Evolutionary conservation across 2,888 invertebrate species (phyloP), one percentile per base, ranked within the genome.

Genomic region (Gari tellinella): DNA sequence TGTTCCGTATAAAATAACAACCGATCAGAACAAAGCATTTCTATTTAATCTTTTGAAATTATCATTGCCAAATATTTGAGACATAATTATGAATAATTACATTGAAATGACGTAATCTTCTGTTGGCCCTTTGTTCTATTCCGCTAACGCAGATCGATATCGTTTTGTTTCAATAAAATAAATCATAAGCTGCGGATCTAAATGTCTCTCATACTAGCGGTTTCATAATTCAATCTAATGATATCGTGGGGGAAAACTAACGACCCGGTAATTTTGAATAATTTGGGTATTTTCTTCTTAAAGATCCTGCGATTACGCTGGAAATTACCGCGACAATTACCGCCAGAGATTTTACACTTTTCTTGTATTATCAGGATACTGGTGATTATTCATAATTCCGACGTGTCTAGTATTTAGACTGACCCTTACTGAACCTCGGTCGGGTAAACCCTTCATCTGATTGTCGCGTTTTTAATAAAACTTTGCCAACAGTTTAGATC

Each of bases 161-260:
- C 62, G 25, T 23, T 49, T 68, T 60, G 68, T 61, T 64, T 73
- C 68, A 64, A 49, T 56, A 48, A 60, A 64, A 73, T 73, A 73
- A 73, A 73, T 68, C 73, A 68, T 68, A 73, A 31, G 31, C 31
- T 31, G 31, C 31, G 31, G 31, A 31, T 31, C 31, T 31, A 31
- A 31, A 4, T 64, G 73, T 68, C 67, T 64, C 55, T 43, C 49
- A 43, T 48, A 55, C 37, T 41, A 68, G 45, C 53, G 38, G 38
- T 48, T 73, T 73, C 64, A 73, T 68, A 68, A 73, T 73, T 73
- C 51, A 68, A 73, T 73, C 68, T 64, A 46, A 56, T 60, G 49
- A 73, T 73, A 67, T 67, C 73, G 41, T 21, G 21, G 49, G 63
- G 64, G 62, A 60, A 64, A 31, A 31, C 31, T 73, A 73, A 73